Base-by-base conservation (phyloP, 2,797 vertebrate species). In the Sternarchorhynchus goeldii region DNA sequence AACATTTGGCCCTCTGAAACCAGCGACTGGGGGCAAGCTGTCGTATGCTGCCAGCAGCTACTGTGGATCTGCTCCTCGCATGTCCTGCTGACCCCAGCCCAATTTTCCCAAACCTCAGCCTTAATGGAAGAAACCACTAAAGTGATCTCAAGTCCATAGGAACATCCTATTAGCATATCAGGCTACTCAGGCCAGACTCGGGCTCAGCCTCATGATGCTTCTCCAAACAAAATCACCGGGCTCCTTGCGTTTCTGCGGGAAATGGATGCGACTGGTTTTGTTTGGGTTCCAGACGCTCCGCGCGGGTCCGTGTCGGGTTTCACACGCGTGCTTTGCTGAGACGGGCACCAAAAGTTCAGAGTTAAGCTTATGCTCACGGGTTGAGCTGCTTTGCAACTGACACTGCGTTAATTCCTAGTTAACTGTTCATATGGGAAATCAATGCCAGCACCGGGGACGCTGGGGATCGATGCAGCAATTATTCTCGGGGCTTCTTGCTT, bases 181-280 rank as follows among this genome's bases (percentile, higher is more conserved):
- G 89, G 87, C 87, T 91, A 92, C 89, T 91, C 89, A 92, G 89
- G 87, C 86, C 88, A 91, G 93, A 94, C 93, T 25, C 25, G 1
- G 25, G 25, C 90, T 92, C 93, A 90, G 90, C 82, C 85, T 88
- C 86, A 87, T 89, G 85, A 90, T 83, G 71, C 73, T 66, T 86
- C 85, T 87, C 81, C 89, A 81, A 86, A 87, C 89, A 85, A 50
- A 81, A 81, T 82, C 84, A 76, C 78, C 80, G 10, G 34, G 71
- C 74, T 83, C 84, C 84, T 85, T 78, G 77, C 75, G 39, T 83
- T 77, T 53, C 31, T 66, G 66, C 68, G 78, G 78, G 76, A 81
- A 81, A 72, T 68, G 77, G 62, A 73, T 73, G 64, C n/a, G 76
- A 79, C 71, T 68, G 79, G 82, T 81, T 25, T 82, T 84, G 79